phyloP scores from a whole-genome alignment of 2,113 vertebrate genomes.

The Semnopithecus entellus region DNA sequence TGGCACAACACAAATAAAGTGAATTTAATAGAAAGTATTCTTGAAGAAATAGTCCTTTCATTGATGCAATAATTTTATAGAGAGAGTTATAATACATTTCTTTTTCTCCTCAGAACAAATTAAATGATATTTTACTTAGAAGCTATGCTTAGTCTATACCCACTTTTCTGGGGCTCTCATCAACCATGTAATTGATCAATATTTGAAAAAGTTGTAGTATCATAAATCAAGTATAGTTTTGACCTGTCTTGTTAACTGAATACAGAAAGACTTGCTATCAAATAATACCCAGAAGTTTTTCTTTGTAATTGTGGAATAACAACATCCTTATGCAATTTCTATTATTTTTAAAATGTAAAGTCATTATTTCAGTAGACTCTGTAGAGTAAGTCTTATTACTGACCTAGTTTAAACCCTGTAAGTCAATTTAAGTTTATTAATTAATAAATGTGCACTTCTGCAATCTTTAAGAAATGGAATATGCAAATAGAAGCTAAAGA shows the following conservation, averaged over 20 bases:
- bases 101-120: not conserved
- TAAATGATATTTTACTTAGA: not conserved
- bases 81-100: not conserved
- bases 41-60: not conserved
- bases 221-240: not conserved
- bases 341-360: conserved; percentile 14
- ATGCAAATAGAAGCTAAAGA: not conserved
- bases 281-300: not conserved
- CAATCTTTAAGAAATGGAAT: not conserved
- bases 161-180: not conserved
- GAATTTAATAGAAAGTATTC: conserved; percentile 33
- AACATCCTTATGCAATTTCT: not conserved
- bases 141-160: not conserved
- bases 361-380: not conserved
- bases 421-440: not conserved
- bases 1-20: conserved; percentile 9
- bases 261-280: not conserved
- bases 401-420: not conserved
- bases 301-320: not conserved
- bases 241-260: not conserved
- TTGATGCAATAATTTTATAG: not conserved
- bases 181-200: not conserved
- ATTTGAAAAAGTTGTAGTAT: not conserved
- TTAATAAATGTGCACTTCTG: not conserved
- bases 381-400: not conserved